Evolutionary conservation across 2,113 vertebrate species (phyloP).

Genomic region (Oriolus oriolus): DNA sequence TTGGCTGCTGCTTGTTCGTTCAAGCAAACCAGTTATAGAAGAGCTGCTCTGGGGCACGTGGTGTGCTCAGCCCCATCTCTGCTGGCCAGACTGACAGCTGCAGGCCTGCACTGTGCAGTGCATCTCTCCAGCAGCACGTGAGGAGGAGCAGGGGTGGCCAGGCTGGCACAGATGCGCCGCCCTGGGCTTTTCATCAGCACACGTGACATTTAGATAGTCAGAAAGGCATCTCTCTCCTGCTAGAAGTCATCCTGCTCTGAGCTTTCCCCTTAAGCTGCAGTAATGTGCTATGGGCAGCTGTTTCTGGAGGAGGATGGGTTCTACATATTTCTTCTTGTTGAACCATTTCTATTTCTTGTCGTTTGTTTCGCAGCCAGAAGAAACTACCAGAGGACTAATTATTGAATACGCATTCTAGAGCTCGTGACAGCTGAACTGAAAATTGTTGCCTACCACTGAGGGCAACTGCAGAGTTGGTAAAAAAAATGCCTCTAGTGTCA

Average conservation of each 20-base stretch:
- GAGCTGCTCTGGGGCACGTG: background rate
- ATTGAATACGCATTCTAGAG: conserved; percentile 16
- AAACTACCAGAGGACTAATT: conserved; percentile 48
- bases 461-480: conserved; percentile 28
- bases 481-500: background rate
- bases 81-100: background rate
- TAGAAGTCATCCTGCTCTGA: background rate
- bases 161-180: background rate
- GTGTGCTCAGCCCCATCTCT: background rate
- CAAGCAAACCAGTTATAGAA: background rate
- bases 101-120: background rate
- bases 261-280: background rate
- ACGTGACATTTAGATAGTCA: background rate
- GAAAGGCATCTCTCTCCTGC: background rate
- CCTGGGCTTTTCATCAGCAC: background rate
- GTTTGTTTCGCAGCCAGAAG: conserved; percentile 6
- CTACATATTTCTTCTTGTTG: background rate
- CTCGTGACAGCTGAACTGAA: conserved; percentile 38
- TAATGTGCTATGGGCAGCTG: background rate
- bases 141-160: background rate
- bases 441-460: conserved; percentile 39
- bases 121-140: background rate
- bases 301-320: background rate
- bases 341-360: background rate
- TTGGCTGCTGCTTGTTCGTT: conserved; percentile 7